phyloP scores from a whole-genome alignment of 2,113 vertebrate species.

The Dromaius novaehollandiae region DNA sequence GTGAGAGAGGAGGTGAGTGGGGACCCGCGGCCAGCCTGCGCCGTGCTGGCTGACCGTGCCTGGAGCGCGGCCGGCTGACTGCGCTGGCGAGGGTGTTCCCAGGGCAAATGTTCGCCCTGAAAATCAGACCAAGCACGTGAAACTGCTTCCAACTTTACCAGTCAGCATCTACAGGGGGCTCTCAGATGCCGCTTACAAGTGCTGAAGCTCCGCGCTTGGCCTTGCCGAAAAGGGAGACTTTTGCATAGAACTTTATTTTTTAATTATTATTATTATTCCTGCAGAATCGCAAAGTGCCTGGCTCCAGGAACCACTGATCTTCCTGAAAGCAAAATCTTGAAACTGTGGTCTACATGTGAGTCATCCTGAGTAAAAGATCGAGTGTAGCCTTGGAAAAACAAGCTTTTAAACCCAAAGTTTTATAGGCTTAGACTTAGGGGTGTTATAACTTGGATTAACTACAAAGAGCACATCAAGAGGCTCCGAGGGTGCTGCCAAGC shows the following conservation, averaged over 20 bases:
- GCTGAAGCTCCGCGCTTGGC: background rate
- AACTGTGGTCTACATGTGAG: background rate
- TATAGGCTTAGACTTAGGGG: background rate
- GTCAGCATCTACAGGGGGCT: slow-evolving; percentile 25
- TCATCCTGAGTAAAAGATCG: background rate
- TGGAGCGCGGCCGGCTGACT: slow-evolving; percentile 33
- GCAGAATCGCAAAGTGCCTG: background rate
- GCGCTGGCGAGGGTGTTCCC: slow-evolving; percentile 15
- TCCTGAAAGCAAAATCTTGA: background rate
- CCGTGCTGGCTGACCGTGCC: slow-evolving; percentile 19
- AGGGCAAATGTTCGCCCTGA: slow-evolving; percentile 34
- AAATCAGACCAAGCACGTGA: background rate
- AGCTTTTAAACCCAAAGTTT: background rate
- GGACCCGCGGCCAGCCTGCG: background rate
- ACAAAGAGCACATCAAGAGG: background rate
- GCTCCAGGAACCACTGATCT: background rate
- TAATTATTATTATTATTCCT: background rate
- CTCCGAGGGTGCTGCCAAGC: background rate
- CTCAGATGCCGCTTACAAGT: slow-evolving; percentile 13
- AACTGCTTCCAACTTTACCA: slow-evolving; percentile 20
- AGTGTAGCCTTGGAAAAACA: background rate
- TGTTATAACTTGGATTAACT: background rate
- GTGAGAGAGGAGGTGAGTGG: background rate
- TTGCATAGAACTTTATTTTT: background rate
- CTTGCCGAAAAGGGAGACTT: background rate